Percentiles rank a stretch among this genome's conserved stretches.
These are phyloP conservation scores for Temnothorax nylanderi DNA, from an alignment of 1,140 invertebrate species.

Conservation along the genomic window DNA sequence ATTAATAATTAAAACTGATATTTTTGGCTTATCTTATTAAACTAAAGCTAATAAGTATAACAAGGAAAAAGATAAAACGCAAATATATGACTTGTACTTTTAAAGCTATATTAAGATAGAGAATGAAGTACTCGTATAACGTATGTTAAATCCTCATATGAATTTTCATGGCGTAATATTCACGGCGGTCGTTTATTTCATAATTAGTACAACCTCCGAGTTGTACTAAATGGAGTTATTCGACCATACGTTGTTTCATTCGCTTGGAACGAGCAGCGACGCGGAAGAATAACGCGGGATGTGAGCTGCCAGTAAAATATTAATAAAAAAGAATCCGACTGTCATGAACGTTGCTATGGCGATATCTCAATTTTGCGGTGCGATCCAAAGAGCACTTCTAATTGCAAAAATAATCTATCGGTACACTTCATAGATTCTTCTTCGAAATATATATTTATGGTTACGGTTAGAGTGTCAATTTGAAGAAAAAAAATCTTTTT, in stretches of 20 bases:
- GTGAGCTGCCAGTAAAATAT: slow-evolving; percentile 36
- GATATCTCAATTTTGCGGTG: slow-evolving; percentile 3
- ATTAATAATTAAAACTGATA: neutral
- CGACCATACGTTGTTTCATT: slow-evolving; percentile 41
- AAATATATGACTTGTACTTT: neutral
- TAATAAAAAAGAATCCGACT: slow-evolving; percentile 25
- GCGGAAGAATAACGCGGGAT: slow-evolving; percentile 56
- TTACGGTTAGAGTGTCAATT: neutral
- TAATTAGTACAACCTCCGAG: slow-evolving; percentile 46
- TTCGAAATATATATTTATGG: neutral
- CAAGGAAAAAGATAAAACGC: neutral
- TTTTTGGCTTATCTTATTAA: neutral
- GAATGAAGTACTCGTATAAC: slow-evolving; percentile 1
- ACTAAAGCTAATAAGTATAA: neutral
- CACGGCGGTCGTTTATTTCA: slow-evolving; percentile 45
- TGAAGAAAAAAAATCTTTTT: neutral
- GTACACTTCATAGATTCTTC: neutral
- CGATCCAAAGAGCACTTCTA: neutral
- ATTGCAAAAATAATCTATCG: slow-evolving; percentile 7
- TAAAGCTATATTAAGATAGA: slow-evolving; percentile 43
- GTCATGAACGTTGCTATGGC: neutral
- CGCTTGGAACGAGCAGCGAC: slow-evolving; percentile 55
- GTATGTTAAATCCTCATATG: slow-evolving; percentile 34
- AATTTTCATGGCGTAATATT: slow-evolving; percentile 57
- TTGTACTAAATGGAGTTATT: slow-evolving; percentile 41